A percentile compares a stretch with the other conserved stretches of the same genome.
Evolutionary conservation across 2,797 vertebrate species (phyloP).

Genomic region (Phoxinus dragarum): DNA sequence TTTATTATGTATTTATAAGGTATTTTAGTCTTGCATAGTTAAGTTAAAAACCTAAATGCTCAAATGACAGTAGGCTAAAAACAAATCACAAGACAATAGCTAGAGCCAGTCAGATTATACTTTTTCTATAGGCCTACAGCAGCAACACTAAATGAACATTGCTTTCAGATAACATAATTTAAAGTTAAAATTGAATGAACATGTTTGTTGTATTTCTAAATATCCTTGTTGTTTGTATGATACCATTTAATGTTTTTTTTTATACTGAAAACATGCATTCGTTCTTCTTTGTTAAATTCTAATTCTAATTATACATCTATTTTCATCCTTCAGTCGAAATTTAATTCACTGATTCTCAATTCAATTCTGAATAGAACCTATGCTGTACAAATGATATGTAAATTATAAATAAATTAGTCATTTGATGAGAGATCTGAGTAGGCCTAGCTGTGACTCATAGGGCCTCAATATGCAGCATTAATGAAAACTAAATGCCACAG

Average conservation of each 20-base stretch:
- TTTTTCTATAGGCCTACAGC: neutral
- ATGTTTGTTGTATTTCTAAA: neutral
- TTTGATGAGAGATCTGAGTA: neutral
- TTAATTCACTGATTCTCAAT: neutral
- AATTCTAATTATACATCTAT: neutral
- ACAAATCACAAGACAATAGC: neutral
- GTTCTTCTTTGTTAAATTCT: neutral
- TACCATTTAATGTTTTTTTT: neutral
- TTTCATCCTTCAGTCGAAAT: neutral
- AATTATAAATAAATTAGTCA: neutral
- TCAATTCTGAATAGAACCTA: neutral
- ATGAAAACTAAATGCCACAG: slow-evolving; percentile 26
- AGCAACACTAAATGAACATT: neutral
- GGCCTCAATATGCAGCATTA: slow-evolving; percentile 4
- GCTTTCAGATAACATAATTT: neutral
- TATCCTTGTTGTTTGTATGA: neutral
- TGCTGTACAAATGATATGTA: neutral
- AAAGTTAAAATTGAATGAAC: neutral
- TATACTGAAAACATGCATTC: neutral
- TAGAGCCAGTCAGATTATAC: neutral
- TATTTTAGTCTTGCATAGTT: neutral
- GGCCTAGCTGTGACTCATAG: neutral
- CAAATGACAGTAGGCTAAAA: neutral
- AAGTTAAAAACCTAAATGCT: neutral
- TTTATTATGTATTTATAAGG: neutral